Percentiles rank a stretch among this genome's conserved stretches.
Conservation (phyloP, 1,140 invertebrate species). For the Platyscapa corneri region DNA sequence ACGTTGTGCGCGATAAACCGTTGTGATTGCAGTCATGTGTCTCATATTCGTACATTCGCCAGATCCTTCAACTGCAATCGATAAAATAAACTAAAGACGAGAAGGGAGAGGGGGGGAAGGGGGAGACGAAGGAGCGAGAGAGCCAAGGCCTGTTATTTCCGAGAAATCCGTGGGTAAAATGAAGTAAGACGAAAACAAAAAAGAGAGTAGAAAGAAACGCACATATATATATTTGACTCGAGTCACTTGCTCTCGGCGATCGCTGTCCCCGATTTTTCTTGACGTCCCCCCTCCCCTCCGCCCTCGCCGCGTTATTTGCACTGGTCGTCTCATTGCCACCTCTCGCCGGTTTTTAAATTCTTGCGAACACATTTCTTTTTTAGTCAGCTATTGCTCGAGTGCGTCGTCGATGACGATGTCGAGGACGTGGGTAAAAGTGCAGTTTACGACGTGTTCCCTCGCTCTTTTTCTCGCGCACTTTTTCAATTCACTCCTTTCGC, state of each 20-base stretch:
- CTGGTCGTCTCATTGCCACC: neutral
- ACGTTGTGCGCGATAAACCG: neutral
- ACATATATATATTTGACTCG: neutral
- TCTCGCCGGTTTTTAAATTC: slow-evolving; percentile 11
- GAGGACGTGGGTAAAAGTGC: slow-evolving; percentile 54
- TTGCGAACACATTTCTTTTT: slow-evolving; percentile 51
- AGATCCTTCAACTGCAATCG: neutral
- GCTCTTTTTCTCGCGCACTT: too few relatives aligned
- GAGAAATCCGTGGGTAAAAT: slow-evolving; percentile 17
- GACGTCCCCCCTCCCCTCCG: neutral
- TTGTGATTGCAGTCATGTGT: neutral
- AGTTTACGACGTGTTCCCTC: too few relatives aligned
- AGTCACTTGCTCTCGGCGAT: neutral
- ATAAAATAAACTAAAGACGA: neutral
- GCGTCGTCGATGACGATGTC: neutral
- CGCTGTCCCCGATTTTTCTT: slow-evolving; percentile 37
- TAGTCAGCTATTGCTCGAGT: neutral
- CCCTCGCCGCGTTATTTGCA: neutral
- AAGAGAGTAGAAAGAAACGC: neutral
- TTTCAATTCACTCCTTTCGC: slow-evolving; percentile 28
- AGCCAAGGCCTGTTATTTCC: slow-evolving; percentile 21
- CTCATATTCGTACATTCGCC: neutral
- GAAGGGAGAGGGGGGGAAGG: neutral
- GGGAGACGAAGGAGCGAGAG: neutral
- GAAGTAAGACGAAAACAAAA: slow-evolving; percentile 15